Base-by-base conservation (phyloP, 2,888 invertebrate species). In the Chouioia cunea region DNA sequence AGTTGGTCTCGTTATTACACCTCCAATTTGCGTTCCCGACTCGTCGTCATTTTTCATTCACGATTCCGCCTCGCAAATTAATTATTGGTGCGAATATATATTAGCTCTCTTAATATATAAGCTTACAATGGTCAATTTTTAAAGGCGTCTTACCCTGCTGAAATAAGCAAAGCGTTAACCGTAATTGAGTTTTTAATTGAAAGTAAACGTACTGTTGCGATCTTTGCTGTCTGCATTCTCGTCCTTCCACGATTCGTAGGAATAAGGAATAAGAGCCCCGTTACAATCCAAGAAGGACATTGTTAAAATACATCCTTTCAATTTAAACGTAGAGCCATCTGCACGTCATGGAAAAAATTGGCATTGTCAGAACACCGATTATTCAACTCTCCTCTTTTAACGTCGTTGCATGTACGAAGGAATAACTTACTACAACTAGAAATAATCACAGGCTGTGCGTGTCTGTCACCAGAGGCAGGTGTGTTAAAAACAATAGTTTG, bases 211-310 rank as follows among this genome's bases (percentile, higher is more conserved):
- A 83, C 84, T 84, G 74, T 78, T 83, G 44, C 85, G 84, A 52
- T 85, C 85, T 76, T 82, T 85, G 68, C 80, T 79, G 48, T 93
- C 92, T 86, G 89, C 89, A 82, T 91, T 92, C 80, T 96, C 95
- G 83, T 97, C 97, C 85, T 90, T 93, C 97, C 97, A 99, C 79
- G 93, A 91, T 87, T 97, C 97, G 83, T 91, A 95, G 53, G 95
- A 92, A 83, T 94, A 93, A 73, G 95, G 94, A 83, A 98, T 93
- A 79, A 98, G 90, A 83, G 94, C 92, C 83, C 98, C 98, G 83
- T 93, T 95, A 85, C 94, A 95, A 89, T 99, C 98, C 85, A 99
- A 89, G 89, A 99, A 99, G 76, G 96, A 95, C 92, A 98, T 94
- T 77, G 93, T 92, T 81, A 97, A 88, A 83, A 99, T 95, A 84